Evolutionary conservation across 1,140 invertebrate genomes (phyloP).

Genomic region (Mycetomoellerius zeteki): DNA sequence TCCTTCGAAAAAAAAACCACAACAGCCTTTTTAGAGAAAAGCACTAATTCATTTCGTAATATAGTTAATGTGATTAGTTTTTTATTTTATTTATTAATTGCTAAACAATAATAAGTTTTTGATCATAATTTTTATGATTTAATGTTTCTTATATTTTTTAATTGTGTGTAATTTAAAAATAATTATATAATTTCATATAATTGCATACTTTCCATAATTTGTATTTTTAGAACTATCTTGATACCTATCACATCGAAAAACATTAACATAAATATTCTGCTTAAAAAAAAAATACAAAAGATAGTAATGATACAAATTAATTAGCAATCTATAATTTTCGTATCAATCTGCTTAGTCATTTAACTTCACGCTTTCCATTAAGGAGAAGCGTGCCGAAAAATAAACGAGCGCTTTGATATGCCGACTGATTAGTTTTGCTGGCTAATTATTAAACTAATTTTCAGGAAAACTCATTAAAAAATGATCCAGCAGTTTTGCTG

Average conservation of each 20-base stretch:
- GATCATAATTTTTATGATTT: not conserved
- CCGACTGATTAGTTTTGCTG: constrained; percentile 54
- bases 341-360: constrained; percentile 43
- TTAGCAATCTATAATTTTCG: constrained; percentile 13
- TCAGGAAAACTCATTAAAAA: constrained; percentile 41
- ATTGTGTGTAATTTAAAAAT: not conserved
- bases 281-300: constrained; percentile 10
- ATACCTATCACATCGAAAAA: not conserved
- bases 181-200: constrained; percentile 1
- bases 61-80: not conserved
- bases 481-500: not conserved
- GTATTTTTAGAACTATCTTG: not conserved
- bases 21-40: not conserved
- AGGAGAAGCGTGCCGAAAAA: constrained; percentile 53
- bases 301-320: constrained; percentile 15
- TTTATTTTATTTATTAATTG: not conserved
- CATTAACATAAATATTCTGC: not conserved
- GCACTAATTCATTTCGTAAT: constrained; percentile 1
- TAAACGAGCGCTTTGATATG: constrained; percentile 47
- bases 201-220: not conserved
- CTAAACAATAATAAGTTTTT: not conserved
- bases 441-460: constrained; percentile 54
- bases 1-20: not conserved
- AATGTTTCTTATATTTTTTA: not conserved
- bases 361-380: constrained; percentile 50